Conservation (phyloP, 1,140 invertebrate genomes). For the Globodera ellingtonae region DNA sequence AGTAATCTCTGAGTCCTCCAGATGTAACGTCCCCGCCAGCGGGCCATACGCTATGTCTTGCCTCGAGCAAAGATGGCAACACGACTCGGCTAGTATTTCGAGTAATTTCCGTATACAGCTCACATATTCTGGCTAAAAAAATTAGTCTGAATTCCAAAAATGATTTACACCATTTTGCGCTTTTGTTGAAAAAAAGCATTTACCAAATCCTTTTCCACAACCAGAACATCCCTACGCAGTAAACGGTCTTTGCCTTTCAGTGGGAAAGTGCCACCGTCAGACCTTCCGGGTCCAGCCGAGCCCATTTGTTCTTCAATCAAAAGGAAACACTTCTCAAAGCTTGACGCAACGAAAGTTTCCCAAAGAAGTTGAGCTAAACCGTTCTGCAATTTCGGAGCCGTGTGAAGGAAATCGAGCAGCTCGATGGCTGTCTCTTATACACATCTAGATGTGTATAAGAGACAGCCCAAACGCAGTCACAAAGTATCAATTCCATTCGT, state of each 20-base stretch:
- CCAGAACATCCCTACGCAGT: constrained; percentile 38
- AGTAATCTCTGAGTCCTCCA: constrained; percentile 17
- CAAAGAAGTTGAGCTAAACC: constrained; percentile 51
- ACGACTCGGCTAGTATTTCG: constrained; percentile 14
- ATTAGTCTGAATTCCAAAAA: too few relatives aligned
- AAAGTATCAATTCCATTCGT: constrained; percentile 26
- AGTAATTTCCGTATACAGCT: constrained; percentile 35
- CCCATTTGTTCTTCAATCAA: constrained; percentile 36
- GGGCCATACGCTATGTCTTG: constrained; percentile 12
- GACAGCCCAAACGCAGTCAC: constrained; percentile 52
- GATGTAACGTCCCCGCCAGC: constrained; percentile 3
- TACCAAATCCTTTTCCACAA: constrained; percentile 39
- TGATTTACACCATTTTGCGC: neutral
- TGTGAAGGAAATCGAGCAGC: constrained; percentile 29
- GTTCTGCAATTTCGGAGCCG: constrained; percentile 40
- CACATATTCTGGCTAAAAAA: constrained; percentile 29
- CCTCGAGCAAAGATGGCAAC: constrained; percentile 1
- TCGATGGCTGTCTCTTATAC: too few relatives aligned
- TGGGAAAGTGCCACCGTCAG: constrained; percentile 4
- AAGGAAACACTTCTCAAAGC: constrained; percentile 35
- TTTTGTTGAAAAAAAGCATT: constrained; percentile 1
- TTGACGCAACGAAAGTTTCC: constrained; percentile 45
- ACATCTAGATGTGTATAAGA: too few relatives aligned
- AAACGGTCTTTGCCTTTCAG: constrained; percentile 35
- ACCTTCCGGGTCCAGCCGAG: neutral